Percentiles rank a stretch among this genome's conserved stretches.
phyloP scores from a whole-genome alignment of 2,888 invertebrate genomes.

The Eupithecia dodoneata region DNA sequence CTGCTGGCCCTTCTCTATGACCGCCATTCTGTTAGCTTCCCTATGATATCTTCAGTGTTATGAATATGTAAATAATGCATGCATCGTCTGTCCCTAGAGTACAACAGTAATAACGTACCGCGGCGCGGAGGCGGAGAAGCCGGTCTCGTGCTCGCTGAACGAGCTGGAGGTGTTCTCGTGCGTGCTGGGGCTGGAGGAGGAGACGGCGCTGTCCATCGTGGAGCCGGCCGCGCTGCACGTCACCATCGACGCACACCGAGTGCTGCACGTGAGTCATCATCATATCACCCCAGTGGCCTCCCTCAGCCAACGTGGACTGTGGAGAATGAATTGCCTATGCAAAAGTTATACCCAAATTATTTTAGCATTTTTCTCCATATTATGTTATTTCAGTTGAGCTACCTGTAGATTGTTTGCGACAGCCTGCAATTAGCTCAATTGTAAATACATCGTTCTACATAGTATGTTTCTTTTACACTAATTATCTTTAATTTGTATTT shows the following conservation, averaged over 20 bases:
- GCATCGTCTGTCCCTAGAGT: slow-evolving; percentile 78
- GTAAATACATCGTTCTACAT: too few species aligned
- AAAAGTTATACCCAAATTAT: too few species aligned
- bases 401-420: too few species aligned
- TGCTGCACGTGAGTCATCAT: slow-evolving; percentile 68
- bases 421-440: too few species aligned
- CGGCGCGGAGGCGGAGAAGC: slow-evolving; percentile 87
- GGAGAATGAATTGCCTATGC: too few species aligned
- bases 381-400: too few species aligned
- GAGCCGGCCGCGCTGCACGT: slow-evolving; percentile 95
- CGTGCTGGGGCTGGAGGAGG: slow-evolving; percentile 94
- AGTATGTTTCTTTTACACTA: too few species aligned
- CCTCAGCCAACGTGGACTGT: neutral
- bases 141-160: slow-evolving; percentile 93
- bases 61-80: neutral
- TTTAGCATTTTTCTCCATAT: too few species aligned
- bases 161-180: slow-evolving; percentile 97
- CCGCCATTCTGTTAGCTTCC: neutral
- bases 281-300: neutral
- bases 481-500: too few species aligned
- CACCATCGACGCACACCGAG: slow-evolving; percentile 84
- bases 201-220: slow-evolving; percentile 96
- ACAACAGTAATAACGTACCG: slow-evolving; percentile 95
- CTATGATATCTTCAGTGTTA: too few species aligned
- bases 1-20: neutral